These are phyloP conservation scores for Rapana venosa DNA, from an alignment of 2,888 invertebrate genomes.

Conservation along the genomic window DNA sequence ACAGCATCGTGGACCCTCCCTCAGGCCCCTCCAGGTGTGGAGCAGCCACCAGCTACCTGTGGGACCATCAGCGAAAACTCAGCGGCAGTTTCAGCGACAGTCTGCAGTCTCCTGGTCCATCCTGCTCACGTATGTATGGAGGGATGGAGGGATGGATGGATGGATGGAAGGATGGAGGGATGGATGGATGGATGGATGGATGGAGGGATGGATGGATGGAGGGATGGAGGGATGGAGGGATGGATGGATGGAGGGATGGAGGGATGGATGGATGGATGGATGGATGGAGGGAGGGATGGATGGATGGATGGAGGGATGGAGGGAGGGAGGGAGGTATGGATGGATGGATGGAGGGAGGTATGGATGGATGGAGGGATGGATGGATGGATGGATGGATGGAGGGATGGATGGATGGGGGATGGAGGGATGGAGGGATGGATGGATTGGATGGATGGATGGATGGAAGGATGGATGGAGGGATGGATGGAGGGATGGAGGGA, in stretches of 20 bases:
- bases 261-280: background rate
- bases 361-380: no score
- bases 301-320: background rate
- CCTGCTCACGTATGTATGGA: background rate
- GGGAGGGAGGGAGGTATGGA: background rate
- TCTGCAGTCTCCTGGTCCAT: background rate
- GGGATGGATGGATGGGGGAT: no score
- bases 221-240: no score
- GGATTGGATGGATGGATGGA: background rate
- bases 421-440: no score
- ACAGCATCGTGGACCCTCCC: background rate
- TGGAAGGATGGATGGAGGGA: background rate
- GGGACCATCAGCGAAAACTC: background rate
- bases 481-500: background rate
- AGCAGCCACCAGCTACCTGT: background rate
- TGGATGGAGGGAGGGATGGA: background rate
- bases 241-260: background rate
- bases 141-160: background rate
- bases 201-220: no score
- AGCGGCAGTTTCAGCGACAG: background rate
- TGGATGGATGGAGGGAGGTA: background rate
- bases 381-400: background rate
- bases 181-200: background rate
- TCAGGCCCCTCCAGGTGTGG: background rate
- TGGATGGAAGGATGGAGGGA: no score